Evolutionary conservation across 1,140 invertebrate species (phyloP).

Genomic region (Calliopsis andreniformis): DNA sequence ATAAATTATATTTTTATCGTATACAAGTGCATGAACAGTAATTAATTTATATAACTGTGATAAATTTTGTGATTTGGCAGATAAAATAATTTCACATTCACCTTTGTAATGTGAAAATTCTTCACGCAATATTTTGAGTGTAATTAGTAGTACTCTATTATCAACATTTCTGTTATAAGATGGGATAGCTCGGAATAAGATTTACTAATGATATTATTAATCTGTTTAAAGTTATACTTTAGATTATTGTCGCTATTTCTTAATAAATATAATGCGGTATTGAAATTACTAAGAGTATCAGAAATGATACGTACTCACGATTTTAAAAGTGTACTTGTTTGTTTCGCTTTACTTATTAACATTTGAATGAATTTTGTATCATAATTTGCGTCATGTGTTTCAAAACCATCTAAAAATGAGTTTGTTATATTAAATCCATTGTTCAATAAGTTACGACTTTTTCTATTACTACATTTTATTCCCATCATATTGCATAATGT

Average conservation of each 20-base stretch:
- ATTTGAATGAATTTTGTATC: slow-evolving; percentile 2
- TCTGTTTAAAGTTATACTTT: background rate
- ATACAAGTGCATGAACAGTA: background rate
- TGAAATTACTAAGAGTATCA: slow-evolving; percentile 3
- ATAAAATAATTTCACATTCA: background rate
- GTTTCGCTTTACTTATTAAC: background rate
- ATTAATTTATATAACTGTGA: background rate
- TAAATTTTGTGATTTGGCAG: background rate
- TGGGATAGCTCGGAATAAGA: no score
- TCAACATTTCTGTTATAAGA: no score
- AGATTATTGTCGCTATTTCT: background rate
- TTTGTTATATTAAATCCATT: background rate
- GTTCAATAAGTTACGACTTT: background rate
- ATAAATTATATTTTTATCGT: background rate
- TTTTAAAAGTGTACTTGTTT: slow-evolving; percentile 1
- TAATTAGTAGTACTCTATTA: background rate
- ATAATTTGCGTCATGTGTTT: background rate
- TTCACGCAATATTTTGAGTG: background rate
- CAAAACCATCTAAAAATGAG: background rate
- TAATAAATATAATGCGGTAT: background rate
- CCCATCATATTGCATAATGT: background rate
- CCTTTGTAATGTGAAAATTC: background rate
- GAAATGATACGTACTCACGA: slow-evolving; percentile 11
- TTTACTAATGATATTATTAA: background rate
- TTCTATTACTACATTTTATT: background rate